Base-by-base conservation (phyloP, 1,140 invertebrate genomes). In the Penaeus chinensis region DNA sequence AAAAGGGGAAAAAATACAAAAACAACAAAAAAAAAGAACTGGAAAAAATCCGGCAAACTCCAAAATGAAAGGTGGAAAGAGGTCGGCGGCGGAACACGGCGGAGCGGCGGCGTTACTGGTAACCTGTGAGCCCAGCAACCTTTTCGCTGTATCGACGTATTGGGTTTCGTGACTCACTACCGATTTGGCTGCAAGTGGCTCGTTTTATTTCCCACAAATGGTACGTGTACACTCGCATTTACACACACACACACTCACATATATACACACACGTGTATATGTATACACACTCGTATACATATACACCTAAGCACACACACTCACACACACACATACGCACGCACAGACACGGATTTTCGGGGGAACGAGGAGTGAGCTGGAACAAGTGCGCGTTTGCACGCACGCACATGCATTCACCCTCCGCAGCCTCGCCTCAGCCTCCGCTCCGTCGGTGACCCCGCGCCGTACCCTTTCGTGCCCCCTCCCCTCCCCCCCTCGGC, bases 141-240 rank as follows among this genome's bases (percentile, higher is more conserved):
- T 79, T 85, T 85, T 85, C 76, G 84, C 60, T 66, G 76, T 85
- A 85, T 85, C 84, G 84, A 85, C 84, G 84, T 85, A 85, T 85
- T 62, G 84, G 84, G 24, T 85, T 85, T 79, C 84, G 84, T 85
- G 84, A 85, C 84, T 85, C 74, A 77, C 69, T 85, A 85, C 84
- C 84, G 84, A 85, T 85, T 85, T 78, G 84, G 84, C 76, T 79
- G 84, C 74, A 85, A 85, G 84, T 85, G 76, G 84, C 84, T 85
- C 84, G 76, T 85, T 85, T 77, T 61, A 85, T 85, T 78, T 85
- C 84, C 84, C 84, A 66, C 84, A 85, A 85, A 85, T 85, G 84
- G 84, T 85, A 85, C 84, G 78, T 76, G 78, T 74, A 84, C 83
- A 84, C 84, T 32, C 66, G 32, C 66, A n/a, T 71, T 54, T 54